Percentiles rank a stretch among this genome's conserved stretches.
Conservation (phyloP, 2,888 invertebrate genomes). For the Bombyx huttoni region DNA sequence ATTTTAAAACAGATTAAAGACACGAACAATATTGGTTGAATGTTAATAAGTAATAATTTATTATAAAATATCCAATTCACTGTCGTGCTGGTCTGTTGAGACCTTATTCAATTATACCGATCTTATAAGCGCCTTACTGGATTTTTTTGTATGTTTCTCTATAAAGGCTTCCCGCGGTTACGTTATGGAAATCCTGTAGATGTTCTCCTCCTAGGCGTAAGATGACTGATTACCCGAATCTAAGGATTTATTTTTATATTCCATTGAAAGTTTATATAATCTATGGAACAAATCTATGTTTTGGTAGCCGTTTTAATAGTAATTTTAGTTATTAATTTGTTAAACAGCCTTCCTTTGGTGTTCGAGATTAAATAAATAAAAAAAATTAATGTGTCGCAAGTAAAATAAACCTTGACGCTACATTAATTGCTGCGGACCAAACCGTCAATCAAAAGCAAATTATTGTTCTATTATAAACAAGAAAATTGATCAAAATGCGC, state of each 20-base stretch:
- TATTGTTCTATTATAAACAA: slow-evolving; percentile 13
- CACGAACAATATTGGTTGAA: neutral
- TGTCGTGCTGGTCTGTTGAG: slow-evolving; percentile 2
- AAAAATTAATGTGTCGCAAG: neutral
- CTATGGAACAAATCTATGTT: neutral
- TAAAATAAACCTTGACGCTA: neutral
- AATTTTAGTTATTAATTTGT: slow-evolving; percentile 1
- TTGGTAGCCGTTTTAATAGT: neutral
- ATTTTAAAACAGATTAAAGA: too few species aligned
- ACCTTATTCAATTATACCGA: slow-evolving; percentile 23
- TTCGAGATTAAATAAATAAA: too few species aligned
- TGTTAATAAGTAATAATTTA: neutral
- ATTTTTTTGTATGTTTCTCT: slow-evolving; percentile 18
- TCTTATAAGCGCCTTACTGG: slow-evolving; percentile 17
- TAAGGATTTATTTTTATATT: slow-evolving; percentile 5
- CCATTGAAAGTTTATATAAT: neutral
- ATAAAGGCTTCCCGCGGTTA: slow-evolving; percentile 25
- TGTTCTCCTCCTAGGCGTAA: neutral
- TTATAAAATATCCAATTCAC: slow-evolving; percentile 2
- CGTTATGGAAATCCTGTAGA: neutral
- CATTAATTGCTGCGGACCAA: slow-evolving; percentile 11
- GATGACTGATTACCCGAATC: neutral
- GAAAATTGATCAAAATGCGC: slow-evolving; percentile 11
- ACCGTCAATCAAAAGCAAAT: slow-evolving; percentile 15
- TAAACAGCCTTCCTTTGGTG: too few species aligned